A percentile compares a stretch with the other conserved stretches of the same genome.
These are phyloP conservation scores for Noctua pronuba DNA, from an alignment of 2,888 invertebrate species.

Conservation along the genomic window DNA sequence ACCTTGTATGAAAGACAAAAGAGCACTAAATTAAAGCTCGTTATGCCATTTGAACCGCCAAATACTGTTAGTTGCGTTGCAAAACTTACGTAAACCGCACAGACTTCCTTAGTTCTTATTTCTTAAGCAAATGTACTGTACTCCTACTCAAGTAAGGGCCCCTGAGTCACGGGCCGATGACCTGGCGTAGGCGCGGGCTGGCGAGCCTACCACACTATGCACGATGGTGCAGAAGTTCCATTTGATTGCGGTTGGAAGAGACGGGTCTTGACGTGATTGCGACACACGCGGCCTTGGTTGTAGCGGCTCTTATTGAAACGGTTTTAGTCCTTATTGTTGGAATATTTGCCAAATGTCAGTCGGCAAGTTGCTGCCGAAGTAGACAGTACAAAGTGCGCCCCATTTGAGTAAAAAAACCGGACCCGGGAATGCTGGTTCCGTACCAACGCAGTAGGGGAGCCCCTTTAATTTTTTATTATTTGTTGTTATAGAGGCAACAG, in stretches of 20 bases:
- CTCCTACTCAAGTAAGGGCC: conserved; percentile 60
- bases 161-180: conserved; percentile 62
- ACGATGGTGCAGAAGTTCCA: conserved; percentile 33
- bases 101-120: conserved; percentile 38
- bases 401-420: background rate
- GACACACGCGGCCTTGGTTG: background rate
- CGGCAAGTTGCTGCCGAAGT: background rate
- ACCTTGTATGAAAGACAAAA: background rate
- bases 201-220: conserved; percentile 46
- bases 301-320: background rate
- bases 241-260: too few species aligned
- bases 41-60: background rate
- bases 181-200: conserved; percentile 61
- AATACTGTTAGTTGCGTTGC: conserved; percentile 12
- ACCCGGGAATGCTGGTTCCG: too few species aligned
- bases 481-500: too few species aligned
- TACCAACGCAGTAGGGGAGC: too few species aligned
- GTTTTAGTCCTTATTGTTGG: background rate
- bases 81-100: conserved; percentile 36
- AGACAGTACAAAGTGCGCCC: background rate
- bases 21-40: background rate
- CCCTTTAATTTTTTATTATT: too few species aligned
- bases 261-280: background rate
- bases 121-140: conserved; percentile 56
- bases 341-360: background rate